Percentiles rank a stretch among this genome's conserved stretches.
Conservation (phyloP, 37 sponge, comb jelly and placozoan species). For the Agelas oroides region DNA sequence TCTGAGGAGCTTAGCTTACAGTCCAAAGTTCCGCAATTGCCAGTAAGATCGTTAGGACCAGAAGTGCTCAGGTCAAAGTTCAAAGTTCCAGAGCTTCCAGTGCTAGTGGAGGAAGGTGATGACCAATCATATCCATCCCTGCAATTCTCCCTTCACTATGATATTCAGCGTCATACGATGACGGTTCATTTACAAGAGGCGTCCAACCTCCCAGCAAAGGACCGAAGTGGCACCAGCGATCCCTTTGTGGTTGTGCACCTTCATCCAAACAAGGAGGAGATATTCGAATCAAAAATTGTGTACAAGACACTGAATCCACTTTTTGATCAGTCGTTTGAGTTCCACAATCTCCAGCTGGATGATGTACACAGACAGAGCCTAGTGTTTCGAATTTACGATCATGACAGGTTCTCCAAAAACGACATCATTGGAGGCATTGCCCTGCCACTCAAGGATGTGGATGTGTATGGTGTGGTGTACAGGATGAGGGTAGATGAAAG, state of each 20-base stretch:
- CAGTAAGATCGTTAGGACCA: no score
- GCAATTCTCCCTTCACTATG: conserved; percentile 59
- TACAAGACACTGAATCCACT: conserved; percentile 27
- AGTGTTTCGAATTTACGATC: conserved; percentile 32
- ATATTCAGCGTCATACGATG: conserved; percentile 43
- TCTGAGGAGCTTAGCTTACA: background rate
- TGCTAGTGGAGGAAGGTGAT: background rate
- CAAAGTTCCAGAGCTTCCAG: background rate
- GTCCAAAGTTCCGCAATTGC: no score
- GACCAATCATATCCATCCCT: conserved; percentile 14
- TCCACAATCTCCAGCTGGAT: conserved; percentile 31
- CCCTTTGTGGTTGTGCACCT: conserved; percentile 59
- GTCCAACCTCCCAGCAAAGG: conserved; percentile 28
- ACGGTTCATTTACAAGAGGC: conserved; percentile 59
- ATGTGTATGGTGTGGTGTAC: conserved; percentile 54
- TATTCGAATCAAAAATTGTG: conserved; percentile 48
- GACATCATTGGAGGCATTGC: conserved; percentile 44
- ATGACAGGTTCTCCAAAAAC: conserved; percentile 14
- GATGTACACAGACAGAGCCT: conserved; percentile 44
- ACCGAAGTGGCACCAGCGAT: conserved; percentile 22
- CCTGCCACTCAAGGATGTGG: conserved; percentile 47
- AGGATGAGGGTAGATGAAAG: conserved; percentile 16
- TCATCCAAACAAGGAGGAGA: conserved; percentile 51
- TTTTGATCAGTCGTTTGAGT: conserved; percentile 74
- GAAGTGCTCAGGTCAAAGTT: no score